Base-by-base conservation (phyloP, 2,888 invertebrate species). In the Pristionchus mayeri region DNA sequence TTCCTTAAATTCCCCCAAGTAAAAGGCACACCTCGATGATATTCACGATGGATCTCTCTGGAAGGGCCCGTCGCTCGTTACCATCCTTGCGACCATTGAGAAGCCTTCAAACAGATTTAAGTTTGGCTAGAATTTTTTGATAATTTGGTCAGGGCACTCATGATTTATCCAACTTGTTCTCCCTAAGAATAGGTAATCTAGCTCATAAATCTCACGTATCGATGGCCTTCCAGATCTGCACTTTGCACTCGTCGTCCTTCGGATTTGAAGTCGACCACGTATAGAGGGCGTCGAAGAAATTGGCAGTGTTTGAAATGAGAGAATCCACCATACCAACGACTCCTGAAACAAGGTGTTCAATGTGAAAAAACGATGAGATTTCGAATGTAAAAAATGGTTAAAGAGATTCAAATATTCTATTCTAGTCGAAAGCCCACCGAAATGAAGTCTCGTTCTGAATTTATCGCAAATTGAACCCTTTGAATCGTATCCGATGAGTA, bases 241-340 rank as follows among this genome's bases (percentile, higher is more conserved):
- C 83, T 7, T n/a, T 4, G 67, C 83, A 83, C 6, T 34, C 11
- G 4, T 4, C 18, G 4, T 83, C 67, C 3, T 21, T 67, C 2
- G 48, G 52, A 1, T 40, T 67, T 6, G 83, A 48, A 67, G 34
- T 48, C 18, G 67, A 48, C 48, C 48, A 67, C 1, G 1, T n/a
- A n/a, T 67, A 18, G n/a, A 63, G 50, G 16, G 48, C n/a, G n/a
- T 83, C 67, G 34, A 44, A 50, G 83, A 83, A 63, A 13, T 63
- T 63, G 13, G 18, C 24, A 34, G 21, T 6, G 34, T 50, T 67
- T 34, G 34, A 16, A 2, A 52, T 52, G 34, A 67, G 67, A 13
- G 44, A 27, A 24, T 80, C 80, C 6, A 80, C 60, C 54, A 57
- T 37, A 9, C 60, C 80, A 40, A 60, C n/a, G 1, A 54, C 80